These are phyloP conservation scores for Peromyscus nudipes DNA, from an alignment of 2,797 vertebrate genomes.

Conservation along the genomic window DNA sequence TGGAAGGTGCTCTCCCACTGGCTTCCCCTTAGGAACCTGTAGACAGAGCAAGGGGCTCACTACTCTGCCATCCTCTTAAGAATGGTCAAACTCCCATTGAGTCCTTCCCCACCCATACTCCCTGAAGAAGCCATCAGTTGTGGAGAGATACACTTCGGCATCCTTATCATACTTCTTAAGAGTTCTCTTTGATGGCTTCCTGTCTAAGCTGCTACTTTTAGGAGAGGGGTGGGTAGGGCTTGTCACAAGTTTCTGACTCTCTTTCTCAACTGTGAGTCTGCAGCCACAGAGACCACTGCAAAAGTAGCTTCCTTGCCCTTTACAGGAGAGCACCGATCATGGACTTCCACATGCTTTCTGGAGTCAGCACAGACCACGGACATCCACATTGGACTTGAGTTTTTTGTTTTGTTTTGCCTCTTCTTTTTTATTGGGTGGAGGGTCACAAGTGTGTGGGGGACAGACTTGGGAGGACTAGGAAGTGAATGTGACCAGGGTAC, in stretches of 20 bases:
- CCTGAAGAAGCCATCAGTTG: neutral
- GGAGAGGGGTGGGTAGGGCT: fast-evolving
- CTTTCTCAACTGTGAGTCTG: neutral
- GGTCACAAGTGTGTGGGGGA: neutral
- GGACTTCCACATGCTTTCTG: neutral
- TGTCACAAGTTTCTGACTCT: neutral
- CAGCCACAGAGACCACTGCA: neutral
- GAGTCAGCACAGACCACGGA: neutral
- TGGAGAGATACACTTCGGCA: neutral
- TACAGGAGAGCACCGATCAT: neutral
- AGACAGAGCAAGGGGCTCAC: neutral
- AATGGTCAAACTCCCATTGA: neutral
- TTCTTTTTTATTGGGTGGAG: neutral
- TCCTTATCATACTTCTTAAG: neutral
- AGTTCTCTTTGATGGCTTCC: neutral
- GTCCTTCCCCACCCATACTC: neutral
- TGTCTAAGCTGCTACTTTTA: neutral
- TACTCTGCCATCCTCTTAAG: neutral
- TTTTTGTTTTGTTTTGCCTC: neutral
- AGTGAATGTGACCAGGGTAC: neutral
- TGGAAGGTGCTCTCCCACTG: too few species aligned
- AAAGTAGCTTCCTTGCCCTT: neutral
- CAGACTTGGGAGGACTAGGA: neutral
- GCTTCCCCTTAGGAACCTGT: neutral
- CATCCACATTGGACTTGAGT: neutral